Evolutionary conservation across 2,888 invertebrate genomes (phyloP).

Genomic region (Andrena minutula): DNA sequence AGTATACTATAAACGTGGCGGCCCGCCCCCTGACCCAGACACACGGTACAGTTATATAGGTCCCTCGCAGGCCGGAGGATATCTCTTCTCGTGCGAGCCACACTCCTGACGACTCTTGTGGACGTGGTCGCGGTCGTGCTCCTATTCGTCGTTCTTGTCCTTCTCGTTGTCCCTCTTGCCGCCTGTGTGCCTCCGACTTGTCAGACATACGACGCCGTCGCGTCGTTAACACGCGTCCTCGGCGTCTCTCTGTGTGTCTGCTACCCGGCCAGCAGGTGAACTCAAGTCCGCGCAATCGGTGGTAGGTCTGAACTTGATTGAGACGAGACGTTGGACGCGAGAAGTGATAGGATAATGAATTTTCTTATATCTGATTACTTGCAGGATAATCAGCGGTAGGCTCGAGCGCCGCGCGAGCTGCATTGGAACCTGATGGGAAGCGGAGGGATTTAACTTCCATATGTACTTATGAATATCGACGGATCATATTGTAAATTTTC

Average conservation of each 20-base stretch:
- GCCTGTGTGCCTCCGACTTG: constrained; percentile 39
- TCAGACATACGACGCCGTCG: constrained; percentile 34
- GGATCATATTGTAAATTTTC: no score
- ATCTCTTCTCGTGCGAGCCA: constrained; percentile 68
- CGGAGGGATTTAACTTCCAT: background rate
- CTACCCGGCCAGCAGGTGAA: constrained; percentile 16
- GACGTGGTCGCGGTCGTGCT: constrained; percentile 50
- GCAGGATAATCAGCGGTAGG: background rate
- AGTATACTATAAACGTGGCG: constrained; percentile 82
- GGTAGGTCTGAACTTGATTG: constrained; percentile 8
- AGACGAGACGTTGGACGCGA: background rate
- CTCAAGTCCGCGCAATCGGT: background rate
- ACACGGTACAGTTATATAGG: constrained; percentile 86
- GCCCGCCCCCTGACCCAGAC: constrained; percentile 88
- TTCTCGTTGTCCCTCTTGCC: constrained; percentile 37
- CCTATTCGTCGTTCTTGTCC: constrained; percentile 58
- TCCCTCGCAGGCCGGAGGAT: constrained; percentile 79
- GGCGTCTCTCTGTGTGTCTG: constrained; percentile 12
- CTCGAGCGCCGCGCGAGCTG: background rate
- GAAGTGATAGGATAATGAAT: background rate
- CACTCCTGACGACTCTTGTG: constrained; percentile 63
- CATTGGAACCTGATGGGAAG: background rate
- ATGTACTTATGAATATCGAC: background rate
- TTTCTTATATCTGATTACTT: background rate
- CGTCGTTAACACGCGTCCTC: constrained; percentile 36